Base-by-base conservation (phyloP, 2,113 vertebrate genomes). In the Antechinus stuartii region DNA sequence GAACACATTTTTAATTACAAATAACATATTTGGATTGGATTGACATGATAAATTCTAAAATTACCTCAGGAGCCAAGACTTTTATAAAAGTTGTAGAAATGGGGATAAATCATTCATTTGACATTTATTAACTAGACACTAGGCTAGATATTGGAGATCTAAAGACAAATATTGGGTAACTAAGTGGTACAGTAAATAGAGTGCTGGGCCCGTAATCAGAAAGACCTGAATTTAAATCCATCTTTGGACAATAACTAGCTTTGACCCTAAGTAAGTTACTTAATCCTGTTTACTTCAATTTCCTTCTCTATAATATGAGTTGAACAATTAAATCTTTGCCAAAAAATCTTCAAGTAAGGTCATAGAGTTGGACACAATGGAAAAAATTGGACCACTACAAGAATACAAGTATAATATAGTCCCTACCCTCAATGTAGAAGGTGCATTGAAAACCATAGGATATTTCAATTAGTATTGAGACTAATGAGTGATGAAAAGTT, bases 1-100 rank as follows among this genome's bases (percentile, higher is more conserved):
- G 91, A 92, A 30, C 30, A 2, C 68, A 49, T 89, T 91, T 91
- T 76, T 54, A 8, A 52, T 89, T 68, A 92, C n/a, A 94, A 94
- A 93, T n/a, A n/a, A 24, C 14, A 61, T 49, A 24, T 68, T 26
- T 93, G 11, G 30, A 56, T 25, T 49, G 30, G 27, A 14, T n/a
- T 14, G 2, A 57, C 50, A 8, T 49, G n/a, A n/a, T 90, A 25
- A 42, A 30, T 12, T 94, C 55, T 96, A 90, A 27, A 47, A 50
- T 25, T 92, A 14, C 68, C 92, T 89, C 0, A 89, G 92, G 46
- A 94, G 52, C 50, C 54, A 50, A 8, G 9, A 42, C 11, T 1
- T 55, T 9, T 90, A 30, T 55, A 90, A 90, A 52, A 95, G 23
- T 3, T 47, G 49, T 22, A 35, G 26, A 55, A 68, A 91, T 26